Conservation (phyloP, 1,140 invertebrate genomes). For the Mylabris phalerata region DNA sequence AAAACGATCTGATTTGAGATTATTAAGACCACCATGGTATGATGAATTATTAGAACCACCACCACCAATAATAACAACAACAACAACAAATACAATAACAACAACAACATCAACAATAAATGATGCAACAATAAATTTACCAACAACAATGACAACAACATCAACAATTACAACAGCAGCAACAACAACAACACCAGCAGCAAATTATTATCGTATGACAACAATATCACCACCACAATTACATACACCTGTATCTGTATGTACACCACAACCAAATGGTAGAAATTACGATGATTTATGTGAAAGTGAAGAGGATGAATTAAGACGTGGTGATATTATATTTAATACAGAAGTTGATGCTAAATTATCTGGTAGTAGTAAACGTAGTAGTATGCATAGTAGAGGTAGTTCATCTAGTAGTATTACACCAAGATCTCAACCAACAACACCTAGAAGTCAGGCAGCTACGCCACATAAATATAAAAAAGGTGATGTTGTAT, state of each 20-base stretch:
- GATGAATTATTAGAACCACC: constrained; percentile 71
- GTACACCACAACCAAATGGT: constrained; percentile 52
- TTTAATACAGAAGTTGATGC: constrained; percentile 61
- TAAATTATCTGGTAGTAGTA: constrained; percentile 63
- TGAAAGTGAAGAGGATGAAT: constrained; percentile 87
- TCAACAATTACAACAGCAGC: background rate
- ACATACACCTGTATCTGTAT: constrained; percentile 43
- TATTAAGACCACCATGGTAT: constrained; percentile 88
- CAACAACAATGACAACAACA: background rate
- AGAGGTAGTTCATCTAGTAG: constrained; percentile 82
- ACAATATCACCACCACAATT: constrained; percentile 48
- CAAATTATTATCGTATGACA: constrained; percentile 40
- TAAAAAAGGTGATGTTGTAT: constrained; percentile 97
- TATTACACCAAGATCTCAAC: constrained; percentile 78
- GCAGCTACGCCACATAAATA: constrained; percentile 92
- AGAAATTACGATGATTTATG: constrained; percentile 71
- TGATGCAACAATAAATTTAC: too few species aligned
- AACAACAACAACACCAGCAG: constrained; percentile 5
- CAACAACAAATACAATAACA: background rate
- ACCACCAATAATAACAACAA: background rate
- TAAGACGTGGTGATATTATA: constrained; percentile 78
- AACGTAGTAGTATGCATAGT: constrained; percentile 85
- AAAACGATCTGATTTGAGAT: constrained; percentile 79
- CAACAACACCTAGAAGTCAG: constrained; percentile 77
- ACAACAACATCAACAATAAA: constrained; percentile 5